These are phyloP conservation scores for Gandaritis pyraliata DNA, from an alignment of 2,888 invertebrate species.

Conservation along the genomic window DNA sequence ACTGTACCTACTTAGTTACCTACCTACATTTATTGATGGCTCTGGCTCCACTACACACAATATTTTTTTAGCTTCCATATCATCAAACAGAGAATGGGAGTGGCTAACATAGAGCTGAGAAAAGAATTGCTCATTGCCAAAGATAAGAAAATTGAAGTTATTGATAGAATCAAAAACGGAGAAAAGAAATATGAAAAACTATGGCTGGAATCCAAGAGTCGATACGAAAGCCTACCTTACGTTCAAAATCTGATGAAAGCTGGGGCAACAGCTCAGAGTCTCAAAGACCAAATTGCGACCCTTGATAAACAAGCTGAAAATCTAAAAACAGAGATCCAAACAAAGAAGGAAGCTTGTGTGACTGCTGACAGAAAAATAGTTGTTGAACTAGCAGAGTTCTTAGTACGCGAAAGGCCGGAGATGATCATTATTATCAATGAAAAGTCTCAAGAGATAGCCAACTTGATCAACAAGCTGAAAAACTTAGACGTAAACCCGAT, in stretches of 20 bases:
- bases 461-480: constrained; percentile 48
- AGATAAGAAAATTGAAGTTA: constrained; percentile 54
- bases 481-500: constrained; percentile 26
- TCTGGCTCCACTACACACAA: background rate
- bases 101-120: constrained; percentile 63
- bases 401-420: constrained; percentile 58
- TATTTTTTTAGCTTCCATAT: constrained; percentile 14
- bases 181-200: constrained; percentile 67
- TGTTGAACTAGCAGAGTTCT: constrained; percentile 62
- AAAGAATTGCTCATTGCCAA: constrained; percentile 62
- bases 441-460: constrained; percentile 47
- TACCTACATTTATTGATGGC: too few relatives aligned
- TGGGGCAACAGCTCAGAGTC: constrained; percentile 46
- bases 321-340: constrained; percentile 51
- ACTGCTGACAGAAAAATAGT: constrained; percentile 54
- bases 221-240: constrained; percentile 67
- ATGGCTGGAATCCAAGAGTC: constrained; percentile 62
- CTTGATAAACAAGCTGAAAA: constrained; percentile 51
- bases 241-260: constrained; percentile 59
- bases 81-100: constrained; percentile 59
- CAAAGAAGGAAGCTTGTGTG: constrained; percentile 47
- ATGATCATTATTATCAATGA: constrained; percentile 49
- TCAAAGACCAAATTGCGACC: constrained; percentile 49
- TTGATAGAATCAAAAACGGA: constrained; percentile 54
- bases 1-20: too few relatives aligned